A percentile compares a stretch with the other conserved stretches of the same genome.
These are phyloP conservation scores for Acropternis orthonyx DNA, from an alignment of 2,797 vertebrate genomes.

Conservation along the genomic window DNA sequence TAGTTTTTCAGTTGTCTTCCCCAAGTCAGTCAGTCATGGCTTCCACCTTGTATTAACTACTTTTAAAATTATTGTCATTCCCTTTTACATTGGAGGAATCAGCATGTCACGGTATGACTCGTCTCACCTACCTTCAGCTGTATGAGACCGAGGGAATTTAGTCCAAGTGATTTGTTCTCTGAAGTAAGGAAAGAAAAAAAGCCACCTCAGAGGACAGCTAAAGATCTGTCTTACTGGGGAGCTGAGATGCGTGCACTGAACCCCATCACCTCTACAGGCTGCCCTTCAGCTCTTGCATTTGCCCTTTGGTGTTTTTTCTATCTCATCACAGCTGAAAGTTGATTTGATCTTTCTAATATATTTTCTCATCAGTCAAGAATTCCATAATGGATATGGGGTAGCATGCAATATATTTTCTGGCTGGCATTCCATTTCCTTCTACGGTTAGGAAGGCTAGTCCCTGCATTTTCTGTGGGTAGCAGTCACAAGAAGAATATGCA, in stretches of 20 bases:
- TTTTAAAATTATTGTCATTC: neutral
- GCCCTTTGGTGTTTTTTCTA: neutral
- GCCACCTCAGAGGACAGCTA: neutral
- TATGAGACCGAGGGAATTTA: neutral
- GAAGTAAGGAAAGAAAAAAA: neutral
- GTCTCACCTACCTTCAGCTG: neutral
- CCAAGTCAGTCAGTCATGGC: neutral
- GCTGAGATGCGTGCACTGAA: neutral
- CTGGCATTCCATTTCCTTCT: neutral
- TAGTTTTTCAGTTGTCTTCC: neutral
- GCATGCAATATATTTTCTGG: neutral
- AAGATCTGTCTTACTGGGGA: neutral
- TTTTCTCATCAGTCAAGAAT: neutral
- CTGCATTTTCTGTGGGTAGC: neutral
- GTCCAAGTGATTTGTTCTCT: neutral
- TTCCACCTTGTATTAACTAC: neutral
- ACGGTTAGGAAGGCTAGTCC: neutral
- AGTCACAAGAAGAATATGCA: neutral
- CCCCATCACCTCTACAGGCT: neutral
- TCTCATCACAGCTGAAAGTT: neutral
- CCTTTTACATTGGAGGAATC: neutral
- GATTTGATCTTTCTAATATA: neutral
- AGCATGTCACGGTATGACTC: neutral
- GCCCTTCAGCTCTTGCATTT: neutral
- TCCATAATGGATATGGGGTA: neutral